Percentiles rank a stretch among this genome's conserved stretches.
Evolutionary conservation across 2,113 vertebrate genomes (phyloP).

Genomic region (Nyctereutes procyonoides): DNA sequence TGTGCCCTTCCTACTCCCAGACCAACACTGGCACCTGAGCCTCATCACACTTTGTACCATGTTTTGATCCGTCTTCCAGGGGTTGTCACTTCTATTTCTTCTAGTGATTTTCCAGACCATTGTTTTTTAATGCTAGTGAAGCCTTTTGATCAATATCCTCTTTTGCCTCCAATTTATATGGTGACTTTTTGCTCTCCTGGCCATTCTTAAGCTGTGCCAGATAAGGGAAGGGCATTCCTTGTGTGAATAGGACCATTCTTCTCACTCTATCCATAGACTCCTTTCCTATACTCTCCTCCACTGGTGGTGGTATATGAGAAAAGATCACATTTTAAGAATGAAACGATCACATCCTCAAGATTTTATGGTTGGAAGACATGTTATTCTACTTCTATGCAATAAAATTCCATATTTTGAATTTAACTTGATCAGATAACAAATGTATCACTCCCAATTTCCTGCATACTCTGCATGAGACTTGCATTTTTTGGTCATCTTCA

Average conservation of each 20-base stretch:
- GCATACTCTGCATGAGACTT: background rate
- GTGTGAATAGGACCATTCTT: background rate
- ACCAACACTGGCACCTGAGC: background rate
- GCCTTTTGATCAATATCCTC: background rate
- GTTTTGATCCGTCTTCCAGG: background rate
- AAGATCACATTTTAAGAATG: constrained; percentile 23
- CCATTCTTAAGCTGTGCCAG: background rate
- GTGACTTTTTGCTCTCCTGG: background rate
- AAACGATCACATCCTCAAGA: background rate
- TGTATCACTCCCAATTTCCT: background rate
- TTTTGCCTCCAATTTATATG: background rate
- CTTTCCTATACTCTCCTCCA: background rate
- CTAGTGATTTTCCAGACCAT: background rate
- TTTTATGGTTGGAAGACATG: background rate
- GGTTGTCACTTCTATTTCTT: background rate
- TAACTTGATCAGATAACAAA: background rate
- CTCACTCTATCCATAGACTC: background rate
- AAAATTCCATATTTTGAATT: background rate
- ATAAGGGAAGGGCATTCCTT: background rate
- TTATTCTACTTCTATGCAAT: background rate
- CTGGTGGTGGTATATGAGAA: background rate
- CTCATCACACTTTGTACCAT: background rate
- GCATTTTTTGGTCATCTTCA: background rate
- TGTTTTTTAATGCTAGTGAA: background rate
- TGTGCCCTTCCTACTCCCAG: background rate